Evolutionary conservation across 2,888 invertebrate species (phyloP), one percentile per base, ranked within the genome.

Genomic region (Enoplolaimus lenunculus): DNA sequence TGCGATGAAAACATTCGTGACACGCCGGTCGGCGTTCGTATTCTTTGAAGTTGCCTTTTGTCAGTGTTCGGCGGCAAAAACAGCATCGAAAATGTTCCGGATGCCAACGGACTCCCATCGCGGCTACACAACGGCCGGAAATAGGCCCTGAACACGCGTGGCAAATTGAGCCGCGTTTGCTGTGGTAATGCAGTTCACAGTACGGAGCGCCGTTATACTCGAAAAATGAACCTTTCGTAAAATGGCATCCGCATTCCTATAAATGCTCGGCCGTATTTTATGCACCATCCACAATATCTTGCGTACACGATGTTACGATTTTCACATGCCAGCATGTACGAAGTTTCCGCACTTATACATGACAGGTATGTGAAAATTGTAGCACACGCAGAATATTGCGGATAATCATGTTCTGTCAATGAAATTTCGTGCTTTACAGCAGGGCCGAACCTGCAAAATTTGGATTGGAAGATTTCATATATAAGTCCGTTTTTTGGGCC

Each of bases 41-140:
- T 82, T 97, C 95, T 82, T 97, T 97, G 83, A 97, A 97, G 0
- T 94, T 95, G 77, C 95, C 95, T 81, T 95, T 95, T 84, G 94
- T 95, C 75, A 97, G 86, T 81, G 94, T 94, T 80, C 93, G 89
- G 73, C 94, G 85, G 80, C 97, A 97, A 84, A 94, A 97, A 28
- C 94, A 93, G 84, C 95, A 97, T 1, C 93, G 93, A 81, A 97
- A 97, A 84, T 95, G 95, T 81, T 95, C 94, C 0, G 95, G 95
- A 83, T 97, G 95, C 86, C 93, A 95, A 84, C 95, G 94, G 77
- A 91, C 86, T 84, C 91, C 93, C 94, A 97, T 94, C 74, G 95
- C 95, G 0, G 94, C 95, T 81, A 97, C 94, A 83, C 95, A 95
- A 35, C 94, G 89, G 0, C 81, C 81, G n/a, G 13, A 16, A 78